Conservation (phyloP, 1,140 invertebrate genomes). For the Eciton burchellii region DNA sequence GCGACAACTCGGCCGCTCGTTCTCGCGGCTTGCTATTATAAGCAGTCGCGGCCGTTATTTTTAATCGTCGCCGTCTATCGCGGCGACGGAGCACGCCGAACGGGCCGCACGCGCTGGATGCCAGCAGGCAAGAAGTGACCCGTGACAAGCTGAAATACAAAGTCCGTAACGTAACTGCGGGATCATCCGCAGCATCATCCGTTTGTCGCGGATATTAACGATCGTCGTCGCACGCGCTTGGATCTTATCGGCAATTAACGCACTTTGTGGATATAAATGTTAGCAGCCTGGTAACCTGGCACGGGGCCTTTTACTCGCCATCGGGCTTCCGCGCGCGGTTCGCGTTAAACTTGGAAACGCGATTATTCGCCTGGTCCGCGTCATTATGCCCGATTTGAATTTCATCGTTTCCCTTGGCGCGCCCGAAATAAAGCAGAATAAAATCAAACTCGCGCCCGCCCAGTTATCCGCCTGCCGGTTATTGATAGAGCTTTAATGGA, state of each 20-base stretch:
- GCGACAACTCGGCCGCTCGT: neutral
- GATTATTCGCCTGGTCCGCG: too few species aligned
- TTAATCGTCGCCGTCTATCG: constrained; percentile 36
- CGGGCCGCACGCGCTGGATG: constrained; percentile 12
- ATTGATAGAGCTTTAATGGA: constrained; percentile 26
- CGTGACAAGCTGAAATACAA: constrained; percentile 33
- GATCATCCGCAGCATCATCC: constrained; percentile 31
- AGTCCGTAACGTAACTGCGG: constrained; percentile 43
- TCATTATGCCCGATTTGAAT: neutral
- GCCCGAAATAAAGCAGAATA: neutral
- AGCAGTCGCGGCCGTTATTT: constrained; percentile 20
- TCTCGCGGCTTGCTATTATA: constrained; percentile 31
- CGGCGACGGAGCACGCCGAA: neutral
- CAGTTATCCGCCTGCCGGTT: constrained; percentile 5
- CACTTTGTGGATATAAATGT: constrained; percentile 35
- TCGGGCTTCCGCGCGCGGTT: neutral
- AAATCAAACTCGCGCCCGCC: neutral
- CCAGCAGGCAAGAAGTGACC: constrained; percentile 47
- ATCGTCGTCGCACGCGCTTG: constrained; percentile 30
- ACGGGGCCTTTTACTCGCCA: constrained; percentile 31
- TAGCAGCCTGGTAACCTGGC: neutral
- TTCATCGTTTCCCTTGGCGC: neutral
- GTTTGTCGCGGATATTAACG: constrained; percentile 29
- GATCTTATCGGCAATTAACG: constrained; percentile 40
- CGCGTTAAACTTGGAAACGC: neutral